These are phyloP conservation scores for Lasioglossum zephyrum DNA, from an alignment of 2,888 invertebrate genomes.

Conservation along the genomic window DNA sequence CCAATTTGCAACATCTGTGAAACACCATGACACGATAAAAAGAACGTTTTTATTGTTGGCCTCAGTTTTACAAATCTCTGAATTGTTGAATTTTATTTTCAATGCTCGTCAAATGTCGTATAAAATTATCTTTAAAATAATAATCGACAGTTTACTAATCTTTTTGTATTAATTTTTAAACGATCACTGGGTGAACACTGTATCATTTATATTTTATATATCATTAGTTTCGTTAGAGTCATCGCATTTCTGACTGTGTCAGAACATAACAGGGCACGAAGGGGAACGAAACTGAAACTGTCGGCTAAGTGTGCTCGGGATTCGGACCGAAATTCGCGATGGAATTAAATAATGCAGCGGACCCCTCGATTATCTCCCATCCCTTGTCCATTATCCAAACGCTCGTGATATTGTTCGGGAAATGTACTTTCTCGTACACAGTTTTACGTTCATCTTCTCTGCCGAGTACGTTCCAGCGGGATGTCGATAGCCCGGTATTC, in stretches of 20 bases:
- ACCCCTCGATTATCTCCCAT: constrained; percentile 26
- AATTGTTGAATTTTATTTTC: not conserved
- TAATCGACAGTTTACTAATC: too few species aligned
- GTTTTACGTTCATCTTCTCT: constrained; percentile 20
- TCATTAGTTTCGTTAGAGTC: not conserved
- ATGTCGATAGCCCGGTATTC: constrained; percentile 1
- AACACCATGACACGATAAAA: not conserved
- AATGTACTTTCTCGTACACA: constrained; percentile 25
- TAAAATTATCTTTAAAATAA: too few species aligned
- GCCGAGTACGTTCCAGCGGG: constrained; percentile 21
- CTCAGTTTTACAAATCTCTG: not conserved
- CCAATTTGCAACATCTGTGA: not conserved
- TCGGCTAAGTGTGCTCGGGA: not conserved
- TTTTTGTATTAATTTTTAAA: too few species aligned
- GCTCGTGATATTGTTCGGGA: constrained; percentile 6
- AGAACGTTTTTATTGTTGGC: not conserved
- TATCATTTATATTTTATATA: not conserved
- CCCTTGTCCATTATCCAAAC: constrained; percentile 14
- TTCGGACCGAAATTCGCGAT: constrained; percentile 8
- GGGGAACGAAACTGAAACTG: constrained; percentile 1
- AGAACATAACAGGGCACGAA: too few species aligned
- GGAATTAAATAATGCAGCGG: constrained; percentile 35
- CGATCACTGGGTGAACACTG: not conserved
- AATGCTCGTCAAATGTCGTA: not conserved
- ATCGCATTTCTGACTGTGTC: not conserved